Evolutionary conservation across 2,113 vertebrate genomes (phyloP).

Genomic region (Peromyscus californicus): DNA sequence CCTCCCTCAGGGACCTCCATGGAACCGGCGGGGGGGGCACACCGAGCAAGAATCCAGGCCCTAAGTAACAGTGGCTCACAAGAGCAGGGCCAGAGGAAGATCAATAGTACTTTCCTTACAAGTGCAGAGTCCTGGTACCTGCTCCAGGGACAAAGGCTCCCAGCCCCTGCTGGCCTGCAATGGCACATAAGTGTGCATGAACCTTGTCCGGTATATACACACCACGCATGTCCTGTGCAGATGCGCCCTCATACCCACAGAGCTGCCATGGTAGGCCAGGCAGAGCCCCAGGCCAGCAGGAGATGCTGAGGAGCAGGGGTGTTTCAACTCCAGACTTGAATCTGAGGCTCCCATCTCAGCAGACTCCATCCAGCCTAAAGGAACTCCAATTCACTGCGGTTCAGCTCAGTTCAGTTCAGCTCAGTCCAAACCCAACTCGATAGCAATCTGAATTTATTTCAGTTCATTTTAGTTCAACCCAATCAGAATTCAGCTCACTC

Average conservation of each 20-base stretch:
- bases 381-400: no score
- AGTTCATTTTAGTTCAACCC: neutral
- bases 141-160: neutral
- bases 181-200: accelerated
- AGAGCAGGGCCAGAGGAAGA: neutral
- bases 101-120: accelerated
- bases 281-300: accelerated
- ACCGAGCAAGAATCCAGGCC: neutral
- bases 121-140: neutral
- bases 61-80: accelerated
- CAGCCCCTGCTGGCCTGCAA: neutral
- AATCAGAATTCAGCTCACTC: neutral
- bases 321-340: neutral
- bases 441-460: neutral
- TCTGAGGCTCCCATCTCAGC: neutral
- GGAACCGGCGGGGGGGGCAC: no score
- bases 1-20: neutral
- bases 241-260: neutral
- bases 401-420: neutral
- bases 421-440: neutral
- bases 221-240: accelerated
- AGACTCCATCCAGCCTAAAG: no score
- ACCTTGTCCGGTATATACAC: neutral
- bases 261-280: accelerated
- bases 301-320: accelerated